phyloP scores from a whole-genome alignment of 2,888 invertebrate genomes.

The Panopea generosa region DNA sequence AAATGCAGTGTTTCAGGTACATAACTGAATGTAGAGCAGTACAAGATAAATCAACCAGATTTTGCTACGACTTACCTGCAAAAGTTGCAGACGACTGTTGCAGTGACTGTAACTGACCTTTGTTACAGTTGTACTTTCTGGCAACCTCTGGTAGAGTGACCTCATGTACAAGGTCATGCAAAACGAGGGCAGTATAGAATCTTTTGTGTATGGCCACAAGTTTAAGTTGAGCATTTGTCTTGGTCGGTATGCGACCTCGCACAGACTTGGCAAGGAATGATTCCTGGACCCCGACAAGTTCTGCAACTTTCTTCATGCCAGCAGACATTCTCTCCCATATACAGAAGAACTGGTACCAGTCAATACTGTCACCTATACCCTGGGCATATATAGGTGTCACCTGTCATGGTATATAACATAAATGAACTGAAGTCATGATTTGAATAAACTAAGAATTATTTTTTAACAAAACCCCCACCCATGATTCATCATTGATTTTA shows the following conservation, averaged over 20 bases:
- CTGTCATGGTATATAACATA: too few species aligned
- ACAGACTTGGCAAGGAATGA: slow-evolving; percentile 90
- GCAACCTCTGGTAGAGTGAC: slow-evolving; percentile 91
- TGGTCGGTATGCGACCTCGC: slow-evolving; percentile 73
- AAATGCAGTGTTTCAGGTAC: not conserved
- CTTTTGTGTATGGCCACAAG: slow-evolving; percentile 82
- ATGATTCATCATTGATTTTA: too few species aligned
- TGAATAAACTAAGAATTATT: too few species aligned
- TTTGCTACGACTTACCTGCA: too few species aligned
- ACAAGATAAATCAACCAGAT: too few species aligned
- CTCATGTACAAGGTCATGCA: slow-evolving; percentile 97
- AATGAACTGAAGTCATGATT: too few species aligned
- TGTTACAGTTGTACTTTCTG: slow-evolving; percentile 93
- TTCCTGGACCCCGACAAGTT: slow-evolving; percentile 94
- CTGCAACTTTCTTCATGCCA: slow-evolving; percentile 94
- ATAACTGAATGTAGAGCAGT: not conserved
- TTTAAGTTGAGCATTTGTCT: slow-evolving; percentile 70
- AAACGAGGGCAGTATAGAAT: slow-evolving; percentile 91
- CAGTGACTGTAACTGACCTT: slow-evolving; percentile 96
- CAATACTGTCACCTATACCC: slow-evolving; percentile 90
- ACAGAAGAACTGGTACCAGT: slow-evolving; percentile 89
- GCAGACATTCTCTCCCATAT: slow-evolving; percentile 93
- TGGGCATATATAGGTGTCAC: slow-evolving; percentile 94
- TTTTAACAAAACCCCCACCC: too few species aligned
- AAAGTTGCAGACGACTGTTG: slow-evolving; percentile 98